Conservation (phyloP, 1,140 invertebrate species). For the Ceratina australensis region DNA sequence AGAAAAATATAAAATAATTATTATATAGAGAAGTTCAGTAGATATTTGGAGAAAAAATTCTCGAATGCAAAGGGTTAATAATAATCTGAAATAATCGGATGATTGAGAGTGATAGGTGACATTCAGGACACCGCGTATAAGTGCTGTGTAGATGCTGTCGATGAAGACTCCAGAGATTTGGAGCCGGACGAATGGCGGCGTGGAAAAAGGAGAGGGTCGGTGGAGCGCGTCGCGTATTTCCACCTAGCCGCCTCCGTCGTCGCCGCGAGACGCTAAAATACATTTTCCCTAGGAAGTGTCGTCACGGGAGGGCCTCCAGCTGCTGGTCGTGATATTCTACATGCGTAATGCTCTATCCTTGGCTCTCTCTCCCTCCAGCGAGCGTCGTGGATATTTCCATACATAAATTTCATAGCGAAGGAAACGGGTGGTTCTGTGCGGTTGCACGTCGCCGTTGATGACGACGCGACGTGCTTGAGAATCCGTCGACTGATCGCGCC, state of each 20-base stretch:
- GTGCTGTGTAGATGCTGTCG: slow-evolving; percentile 13
- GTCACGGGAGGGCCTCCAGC: slow-evolving; percentile 70
- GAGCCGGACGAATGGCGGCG: slow-evolving; percentile 30
- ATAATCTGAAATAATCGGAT: too few relatives aligned
- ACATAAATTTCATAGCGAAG: slow-evolving; percentile 71
- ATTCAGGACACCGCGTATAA: neutral
- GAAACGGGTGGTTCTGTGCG: slow-evolving; percentile 59
- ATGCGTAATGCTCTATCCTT: slow-evolving; percentile 70
- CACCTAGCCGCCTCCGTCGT: slow-evolving; percentile 53
- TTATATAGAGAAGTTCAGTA: too few relatives aligned
- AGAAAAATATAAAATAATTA: too few relatives aligned
- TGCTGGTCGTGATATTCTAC: slow-evolving; percentile 74
- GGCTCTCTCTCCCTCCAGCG: too few relatives aligned
- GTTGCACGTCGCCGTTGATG: slow-evolving; percentile 62
- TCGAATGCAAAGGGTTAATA: too few relatives aligned
- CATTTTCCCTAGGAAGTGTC: slow-evolving; percentile 72
- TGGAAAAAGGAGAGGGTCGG: slow-evolving; percentile 57
- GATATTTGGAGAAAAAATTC: too few relatives aligned
- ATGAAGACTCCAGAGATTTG: slow-evolving; percentile 30
- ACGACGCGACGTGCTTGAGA: slow-evolving; percentile 52
- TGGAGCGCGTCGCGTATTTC: slow-evolving; percentile 73
- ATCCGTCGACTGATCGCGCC: slow-evolving; percentile 27
- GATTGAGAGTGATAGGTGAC: neutral
- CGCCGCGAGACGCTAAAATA: slow-evolving; percentile 64
- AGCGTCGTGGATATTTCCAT: slow-evolving; percentile 72